A percentile compares a stretch with the other conserved stretches of the same genome.
phyloP scores from a whole-genome alignment of 2,797 vertebrate genomes.

The Periophthalmus magnuspinnatus region DNA sequence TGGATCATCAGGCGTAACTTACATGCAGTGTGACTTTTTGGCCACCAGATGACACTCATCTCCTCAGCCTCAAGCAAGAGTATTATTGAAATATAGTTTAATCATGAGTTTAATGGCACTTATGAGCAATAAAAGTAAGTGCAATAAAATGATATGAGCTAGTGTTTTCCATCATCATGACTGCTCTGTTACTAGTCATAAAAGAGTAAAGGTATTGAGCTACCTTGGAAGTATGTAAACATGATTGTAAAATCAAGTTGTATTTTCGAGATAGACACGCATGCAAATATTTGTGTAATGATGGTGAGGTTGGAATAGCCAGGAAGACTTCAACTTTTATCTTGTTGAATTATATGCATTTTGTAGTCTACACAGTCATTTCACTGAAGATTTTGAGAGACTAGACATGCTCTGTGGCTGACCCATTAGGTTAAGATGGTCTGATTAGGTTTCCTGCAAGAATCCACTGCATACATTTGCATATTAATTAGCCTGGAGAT shows the following conservation, averaged over 20 bases:
- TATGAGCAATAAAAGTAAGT: neutral
- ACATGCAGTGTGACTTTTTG: neutral
- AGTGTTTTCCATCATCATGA: neutral
- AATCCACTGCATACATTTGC: constrained; percentile 40
- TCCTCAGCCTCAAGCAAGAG: neutral
- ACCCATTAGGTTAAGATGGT: constrained; percentile 21
- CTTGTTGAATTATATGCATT: neutral
- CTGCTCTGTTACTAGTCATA: neutral
- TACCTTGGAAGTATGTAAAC: neutral
- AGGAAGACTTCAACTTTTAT: neutral
- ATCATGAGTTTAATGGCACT: constrained; percentile 7
- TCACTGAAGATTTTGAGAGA: neutral
- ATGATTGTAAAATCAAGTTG: neutral
- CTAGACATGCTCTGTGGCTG: constrained; percentile 17
- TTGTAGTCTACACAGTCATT: neutral
- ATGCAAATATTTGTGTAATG: constrained; percentile 26
- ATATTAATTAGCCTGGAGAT: constrained; percentile 26
- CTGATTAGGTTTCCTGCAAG: constrained; percentile 44
- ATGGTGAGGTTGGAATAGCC: constrained; percentile 6
- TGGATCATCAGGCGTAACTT: neutral
- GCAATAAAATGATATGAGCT: neutral
- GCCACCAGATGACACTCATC: constrained; percentile 40
- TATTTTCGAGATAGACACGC: neutral
- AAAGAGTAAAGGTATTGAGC: neutral
- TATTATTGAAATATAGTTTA: constrained; percentile 10